Percentiles rank a stretch among this genome's conserved stretches.
These are phyloP conservation scores for Camptogramma bilineatum DNA, from an alignment of 2,888 invertebrate species.

Conservation along the genomic window DNA sequence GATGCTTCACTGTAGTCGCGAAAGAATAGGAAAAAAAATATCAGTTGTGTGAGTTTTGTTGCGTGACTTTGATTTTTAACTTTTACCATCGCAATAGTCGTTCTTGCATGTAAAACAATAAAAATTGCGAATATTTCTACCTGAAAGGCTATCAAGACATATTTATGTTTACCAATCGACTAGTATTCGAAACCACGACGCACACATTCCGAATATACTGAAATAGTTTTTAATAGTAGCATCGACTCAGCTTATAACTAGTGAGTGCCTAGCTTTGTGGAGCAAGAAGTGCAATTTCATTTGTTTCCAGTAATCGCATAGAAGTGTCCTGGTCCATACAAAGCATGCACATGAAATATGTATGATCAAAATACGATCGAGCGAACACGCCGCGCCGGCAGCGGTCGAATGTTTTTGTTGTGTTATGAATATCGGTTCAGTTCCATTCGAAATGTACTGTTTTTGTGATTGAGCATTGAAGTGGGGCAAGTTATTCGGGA, in stretches of 20 bases:
- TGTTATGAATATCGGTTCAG: conserved; percentile 27
- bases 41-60: too few relatives aligned
- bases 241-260: conserved; percentile 6
- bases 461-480: conserved; percentile 29
- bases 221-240: background rate
- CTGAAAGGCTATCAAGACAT: too few relatives aligned
- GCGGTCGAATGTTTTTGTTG: conserved; percentile 41
- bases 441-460: conserved; percentile 25
- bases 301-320: conserved; percentile 30
- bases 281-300: conserved; percentile 32
- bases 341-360: conserved; percentile 38
- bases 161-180: too few relatives aligned
- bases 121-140: too few relatives aligned
- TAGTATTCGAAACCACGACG: too few relatives aligned
- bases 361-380: conserved; percentile 42
- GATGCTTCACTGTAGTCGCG: too few relatives aligned
- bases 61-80: too few relatives aligned
- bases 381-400: conserved; percentile 28
- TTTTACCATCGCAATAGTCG: too few relatives aligned
- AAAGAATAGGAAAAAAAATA: too few relatives aligned
- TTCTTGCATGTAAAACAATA: too few relatives aligned
- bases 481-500: conserved; percentile 27
- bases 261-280: conserved; percentile 17
- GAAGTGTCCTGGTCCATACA: conserved; percentile 22
- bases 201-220: background rate